Evolutionary conservation across 2,888 invertebrate genomes (phyloP), one percentile per base, ranked within the genome.

Genomic region (Sminthurides aquaticus): DNA sequence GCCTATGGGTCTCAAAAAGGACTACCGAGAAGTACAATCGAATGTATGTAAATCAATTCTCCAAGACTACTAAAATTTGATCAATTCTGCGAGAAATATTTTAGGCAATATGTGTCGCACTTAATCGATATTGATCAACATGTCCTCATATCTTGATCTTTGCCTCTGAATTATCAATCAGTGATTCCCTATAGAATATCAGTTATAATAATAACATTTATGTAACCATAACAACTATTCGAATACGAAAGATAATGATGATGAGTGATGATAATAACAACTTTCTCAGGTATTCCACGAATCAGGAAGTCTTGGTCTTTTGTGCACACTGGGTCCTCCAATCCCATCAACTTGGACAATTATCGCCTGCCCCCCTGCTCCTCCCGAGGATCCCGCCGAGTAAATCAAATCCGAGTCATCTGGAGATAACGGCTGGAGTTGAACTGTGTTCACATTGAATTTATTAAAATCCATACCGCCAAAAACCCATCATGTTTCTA

Each of bases 201-300:
- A 60, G 49, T 52, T 52, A 27, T 60, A 58, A 43, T 3, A 29
- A 34, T 34, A 43, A 26, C 20, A 58, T 29, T 18, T 24, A 25
- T 43, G 25, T 57, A 27, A 25, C n/a, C 25, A 55, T 11, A 55
- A 52, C 20, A 52, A 52, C 52, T 52, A 52, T 52, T 52, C 52
- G 52, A 22, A 52, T 52, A 52, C 52, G 52, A 52, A 52, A 52
- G 52, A 52, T 43, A 18, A 43, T 43, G 43, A 43, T 43, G 43
- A 43, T 52, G 52, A 52, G 52, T 52, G 52, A 52, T 52, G 52
- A 28, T 61, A 24, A 25, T 20, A 29, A 58, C 29, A 1, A 27
- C 27, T 2, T 57, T 68, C 59, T 64, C 64, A 64, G 64, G 64
- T 64, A 64, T 64, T 64, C 64, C 64, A 64, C 11, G 57, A 27